Base-by-base conservation (phyloP, 2,888 invertebrate genomes). In the Pomacea canaliculata region DNA sequence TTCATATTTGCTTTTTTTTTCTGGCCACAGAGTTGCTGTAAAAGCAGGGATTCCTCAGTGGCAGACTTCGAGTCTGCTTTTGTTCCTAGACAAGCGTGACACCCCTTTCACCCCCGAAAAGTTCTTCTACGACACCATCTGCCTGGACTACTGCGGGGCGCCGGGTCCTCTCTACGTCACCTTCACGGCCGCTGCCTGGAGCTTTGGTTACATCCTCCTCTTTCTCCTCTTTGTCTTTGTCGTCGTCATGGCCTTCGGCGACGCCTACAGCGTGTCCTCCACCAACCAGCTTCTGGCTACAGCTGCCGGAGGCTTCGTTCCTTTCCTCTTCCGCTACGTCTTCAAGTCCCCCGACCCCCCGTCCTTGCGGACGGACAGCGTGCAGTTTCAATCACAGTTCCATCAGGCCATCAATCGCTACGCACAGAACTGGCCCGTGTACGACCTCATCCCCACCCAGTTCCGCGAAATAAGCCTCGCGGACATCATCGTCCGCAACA, bases 271-370 rank as follows among this genome's bases (percentile, higher is more conserved):
- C 48, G 79, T 79, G 8, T 85, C 87, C 7, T 75, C 85, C 0
- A 84, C 86, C 68, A 86, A 84, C 80, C 85, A 87, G 71, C 70
- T 85, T 56, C 74, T 87, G 72, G 82, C 86, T 18, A 85, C 85
- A 0, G 77, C 84, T 10, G 84, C 83, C 9, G 84, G 85, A 10
- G 86, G 86, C 18, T 83, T 85, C 56, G 49, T 88, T 13, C 87
- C 87, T 9, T 81, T 81, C 27, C 70, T 87, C 13, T 79, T 87
- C 67, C 74, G 78, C 62, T 69, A 84, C 48, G 79, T 87, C 65
- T 84, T 87, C 82, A 82, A 84, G 4, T 80, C 73, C 7, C 80
- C 82, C 7, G 82, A 81, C 8, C 82, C 82, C 1, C 78, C 83
- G 19, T 81, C 82, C 51, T 75, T 89, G 48, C 83, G 87, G 59